phyloP scores from a whole-genome alignment of 2,113 vertebrate genomes.

The Aythya baeri region DNA sequence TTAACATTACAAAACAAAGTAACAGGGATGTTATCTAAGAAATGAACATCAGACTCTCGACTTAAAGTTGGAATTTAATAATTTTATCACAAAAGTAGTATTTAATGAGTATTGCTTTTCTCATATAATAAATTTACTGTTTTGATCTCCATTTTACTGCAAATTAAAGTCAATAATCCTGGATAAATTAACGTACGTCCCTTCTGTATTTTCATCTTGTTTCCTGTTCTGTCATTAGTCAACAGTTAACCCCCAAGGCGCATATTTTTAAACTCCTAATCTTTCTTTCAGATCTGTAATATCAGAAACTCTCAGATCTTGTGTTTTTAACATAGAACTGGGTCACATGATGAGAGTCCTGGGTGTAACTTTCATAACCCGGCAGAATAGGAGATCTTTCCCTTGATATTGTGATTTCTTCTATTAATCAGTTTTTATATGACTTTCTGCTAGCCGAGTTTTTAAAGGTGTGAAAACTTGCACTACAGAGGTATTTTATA shows the following conservation, averaged over 20 bases:
- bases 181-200: neutral
- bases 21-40: neutral
- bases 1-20: neutral
- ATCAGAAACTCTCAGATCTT: neutral
- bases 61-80: neutral
- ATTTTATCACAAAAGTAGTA: neutral
- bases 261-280: neutral
- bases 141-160: constrained; percentile 20
- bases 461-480: constrained; percentile 67
- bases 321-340: neutral
- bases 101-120: neutral
- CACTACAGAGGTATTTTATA: constrained; percentile 30
- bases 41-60: neutral
- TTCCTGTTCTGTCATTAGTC: constrained; percentile 27
- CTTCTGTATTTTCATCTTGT: neutral
- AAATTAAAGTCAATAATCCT: neutral
- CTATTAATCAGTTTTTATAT: constrained; percentile 47
- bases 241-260: neutral
- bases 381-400: constrained; percentile 26
- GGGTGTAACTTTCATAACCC: constrained; percentile 10
- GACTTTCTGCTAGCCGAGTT: constrained; percentile 50
- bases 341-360: neutral
- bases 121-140: neutral
- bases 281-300: neutral
- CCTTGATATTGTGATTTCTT: neutral